phyloP scores from a whole-genome alignment of 1,140 invertebrate species.

The Armadillidium nasatum region DNA sequence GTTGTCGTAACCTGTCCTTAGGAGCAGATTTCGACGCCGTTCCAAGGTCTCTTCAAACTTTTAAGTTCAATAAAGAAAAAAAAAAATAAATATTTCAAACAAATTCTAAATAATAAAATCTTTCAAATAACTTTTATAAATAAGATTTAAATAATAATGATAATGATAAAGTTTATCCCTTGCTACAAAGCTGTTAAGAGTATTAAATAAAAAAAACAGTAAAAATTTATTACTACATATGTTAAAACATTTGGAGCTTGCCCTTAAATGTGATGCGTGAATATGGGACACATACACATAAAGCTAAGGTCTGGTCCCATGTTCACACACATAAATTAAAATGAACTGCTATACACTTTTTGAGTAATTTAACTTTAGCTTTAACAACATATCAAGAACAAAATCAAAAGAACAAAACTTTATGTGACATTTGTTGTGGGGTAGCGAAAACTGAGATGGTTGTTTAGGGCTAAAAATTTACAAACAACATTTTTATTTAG shows the following conservation, averaged over 20 bases:
- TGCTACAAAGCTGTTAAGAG: slow-evolving; percentile 1
- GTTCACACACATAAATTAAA: background rate
- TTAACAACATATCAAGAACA: no score
- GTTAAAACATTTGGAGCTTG: background rate
- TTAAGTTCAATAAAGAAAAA: background rate
- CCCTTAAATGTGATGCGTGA: background rate
- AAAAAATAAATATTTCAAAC: background rate
- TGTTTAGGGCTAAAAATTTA: background rate
- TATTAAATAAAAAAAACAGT: background rate
- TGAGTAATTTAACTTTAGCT: no score
- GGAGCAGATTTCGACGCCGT: no score
- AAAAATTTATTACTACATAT: background rate
- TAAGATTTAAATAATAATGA: no score
- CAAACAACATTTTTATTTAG: background rate
- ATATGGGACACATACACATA: background rate
- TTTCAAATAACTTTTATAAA: background rate
- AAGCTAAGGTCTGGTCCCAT: background rate
- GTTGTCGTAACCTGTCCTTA: no score
- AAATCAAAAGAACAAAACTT: no score
- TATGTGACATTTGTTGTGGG: no score
- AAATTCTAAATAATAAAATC: background rate
- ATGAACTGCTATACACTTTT: no score
- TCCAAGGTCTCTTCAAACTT: no score
- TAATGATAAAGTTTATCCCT: background rate
- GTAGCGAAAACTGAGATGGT: background rate